These are phyloP conservation scores for Odocoileus hemionus DNA, from an alignment of 2,113 vertebrate species.

Conservation along the genomic window DNA sequence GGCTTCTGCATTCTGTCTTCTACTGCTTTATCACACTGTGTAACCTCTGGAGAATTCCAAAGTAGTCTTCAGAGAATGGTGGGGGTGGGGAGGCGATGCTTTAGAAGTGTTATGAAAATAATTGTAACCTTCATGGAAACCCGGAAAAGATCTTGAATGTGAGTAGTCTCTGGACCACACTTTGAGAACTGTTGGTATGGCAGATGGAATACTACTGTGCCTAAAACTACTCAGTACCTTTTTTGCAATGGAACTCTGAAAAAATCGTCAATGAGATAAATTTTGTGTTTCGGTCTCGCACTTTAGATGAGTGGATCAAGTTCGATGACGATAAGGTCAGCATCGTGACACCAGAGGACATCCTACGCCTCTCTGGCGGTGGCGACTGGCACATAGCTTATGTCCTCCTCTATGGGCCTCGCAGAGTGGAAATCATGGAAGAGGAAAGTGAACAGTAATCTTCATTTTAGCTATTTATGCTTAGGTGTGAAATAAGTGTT, in stretches of 20 bases:
- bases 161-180: not conserved
- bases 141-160: not conserved
- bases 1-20: not conserved
- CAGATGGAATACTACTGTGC: not conserved
- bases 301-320: constrained; percentile 97
- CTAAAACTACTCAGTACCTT: not conserved
- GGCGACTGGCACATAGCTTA: constrained; percentile 99
- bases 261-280: not conserved
- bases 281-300: not conserved
- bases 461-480: constrained; percentile 88
- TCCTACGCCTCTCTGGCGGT: constrained; percentile 95
- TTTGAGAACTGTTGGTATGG: not conserved
- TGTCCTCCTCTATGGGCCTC: constrained; percentile 96
- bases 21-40: not conserved
- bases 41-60: not conserved
- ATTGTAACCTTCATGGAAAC: not conserved
- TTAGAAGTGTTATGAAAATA: not conserved
- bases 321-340: constrained; percentile 99
- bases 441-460: constrained; percentile 85
- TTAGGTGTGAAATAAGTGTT: constrained; percentile 97
- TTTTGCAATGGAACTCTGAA: not conserved
- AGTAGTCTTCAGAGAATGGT: not conserved
- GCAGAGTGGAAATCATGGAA: constrained; percentile 90
- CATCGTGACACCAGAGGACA: constrained; percentile 96
- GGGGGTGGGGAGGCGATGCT: not conserved